Base-by-base conservation (phyloP, 2,113 vertebrate species). In the Hystrix brachyura region DNA sequence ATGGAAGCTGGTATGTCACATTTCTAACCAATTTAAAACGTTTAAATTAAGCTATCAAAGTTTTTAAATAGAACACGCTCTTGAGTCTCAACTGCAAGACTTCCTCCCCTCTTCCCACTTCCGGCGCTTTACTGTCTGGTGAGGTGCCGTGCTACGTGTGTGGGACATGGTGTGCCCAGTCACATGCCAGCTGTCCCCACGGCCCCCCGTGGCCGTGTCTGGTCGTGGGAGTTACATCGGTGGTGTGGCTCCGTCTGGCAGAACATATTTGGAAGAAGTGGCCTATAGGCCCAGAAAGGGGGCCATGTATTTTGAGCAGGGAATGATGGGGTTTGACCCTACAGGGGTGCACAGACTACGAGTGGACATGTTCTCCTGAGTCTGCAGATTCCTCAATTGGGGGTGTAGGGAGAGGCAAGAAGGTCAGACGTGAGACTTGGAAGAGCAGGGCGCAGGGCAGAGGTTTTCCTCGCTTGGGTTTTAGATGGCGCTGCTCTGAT, bases 141-240 rank as follows among this genome's bases (percentile, higher is more conserved):
- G 18, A 71, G n/a, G 69, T 71, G n/a, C 69, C 9, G 19, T 21
- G 69, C n/a, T 11, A 15, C 7, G 10, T 14, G 9, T 5, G 27
- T 1, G 14, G 69, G 46, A 13, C 82, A 59, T 12, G 14, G 13
- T 25, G 29, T 14, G 8, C 1, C 13, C 2, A 5, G 53, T 12
- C 29, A 53, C 1, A 51, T 9, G 57, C 43, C 11, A 46, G 1
- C 11, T 6, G 13, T 5, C 0, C 21, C 1, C 3, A 67, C 38
- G 7, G 27, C 15, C 32, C 43, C 34, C 9, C 7, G 27, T 29
- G 38, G 71, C 46, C 21, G 18, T 5, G 25, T 34, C 1, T 27
- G 21, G 12, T 5, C 21, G 10, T 53, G 8, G 46, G 17, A 65
- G 0, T n/a, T n/a, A 43, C 14, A 60, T 12, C 69, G 17, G 48